phyloP scores from a whole-genome alignment of 2,888 invertebrate genomes.

The Chymomyza amoena region DNA sequence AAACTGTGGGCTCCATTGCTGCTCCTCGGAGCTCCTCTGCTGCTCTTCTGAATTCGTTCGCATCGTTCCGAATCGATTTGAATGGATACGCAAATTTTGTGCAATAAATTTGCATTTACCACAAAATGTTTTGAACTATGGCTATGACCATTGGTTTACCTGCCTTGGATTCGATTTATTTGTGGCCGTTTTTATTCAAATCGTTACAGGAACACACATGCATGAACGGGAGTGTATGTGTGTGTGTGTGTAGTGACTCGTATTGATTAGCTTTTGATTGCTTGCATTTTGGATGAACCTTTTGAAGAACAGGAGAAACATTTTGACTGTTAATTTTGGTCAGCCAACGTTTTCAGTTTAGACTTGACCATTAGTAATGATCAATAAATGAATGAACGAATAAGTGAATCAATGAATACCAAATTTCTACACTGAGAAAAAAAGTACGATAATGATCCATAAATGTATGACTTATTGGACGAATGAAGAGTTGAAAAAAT shows the following conservation, averaged over 20 bases:
- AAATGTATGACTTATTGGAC: no score
- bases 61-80: slow-evolving; percentile 45
- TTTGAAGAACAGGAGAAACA: slow-evolving; percentile 25
- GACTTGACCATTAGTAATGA: not conserved
- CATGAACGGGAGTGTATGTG: not conserved
- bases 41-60: slow-evolving; percentile 28
- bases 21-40: slow-evolving; percentile 1
- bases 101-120: slow-evolving; percentile 72
- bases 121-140: slow-evolving; percentile 69
- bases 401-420: not conserved
- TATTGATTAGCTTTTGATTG: slow-evolving; percentile 68
- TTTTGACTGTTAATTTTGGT: slow-evolving; percentile 52
- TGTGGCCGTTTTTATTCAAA: slow-evolving; percentile 64
- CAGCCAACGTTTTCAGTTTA: not conserved
- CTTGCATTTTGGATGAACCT: slow-evolving; percentile 34
- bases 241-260: not conserved
- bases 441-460: not conserved
- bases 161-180: slow-evolving; percentile 60
- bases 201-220: slow-evolving; percentile 19
- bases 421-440: not conserved
- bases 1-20: slow-evolving; percentile 25
- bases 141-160: slow-evolving; percentile 45
- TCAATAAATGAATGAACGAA: no score
- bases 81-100: slow-evolving; percentile 54
- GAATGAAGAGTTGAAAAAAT: no score